These are phyloP conservation scores for Lepidochrysops patricia DNA, from an alignment of 2,888 invertebrate species.

Conservation along the genomic window DNA sequence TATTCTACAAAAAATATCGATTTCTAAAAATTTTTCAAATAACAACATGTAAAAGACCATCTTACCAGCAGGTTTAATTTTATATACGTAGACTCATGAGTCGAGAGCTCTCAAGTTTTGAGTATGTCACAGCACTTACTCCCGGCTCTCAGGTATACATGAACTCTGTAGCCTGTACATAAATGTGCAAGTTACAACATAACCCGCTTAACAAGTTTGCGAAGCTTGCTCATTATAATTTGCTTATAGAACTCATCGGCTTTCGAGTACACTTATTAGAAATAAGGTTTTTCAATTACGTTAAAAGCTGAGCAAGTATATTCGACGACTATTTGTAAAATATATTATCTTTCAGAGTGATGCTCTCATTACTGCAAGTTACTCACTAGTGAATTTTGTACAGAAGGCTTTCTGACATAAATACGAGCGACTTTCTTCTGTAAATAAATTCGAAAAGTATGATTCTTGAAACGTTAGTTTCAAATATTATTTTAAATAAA, in stretches of 20 bases:
- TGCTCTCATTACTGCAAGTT: neutral
- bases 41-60: neutral
- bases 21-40: too few relatives aligned
- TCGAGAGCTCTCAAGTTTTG: neutral
- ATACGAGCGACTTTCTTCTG: neutral
- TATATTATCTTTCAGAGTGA: neutral
- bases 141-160: neutral
- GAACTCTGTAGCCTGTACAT: neutral
- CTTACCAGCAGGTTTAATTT: neutral
- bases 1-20: too few relatives aligned
- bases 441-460: too few relatives aligned
- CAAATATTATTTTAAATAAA: too few relatives aligned
- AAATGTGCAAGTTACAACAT: constrained; percentile 9
- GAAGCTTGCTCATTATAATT: constrained; percentile 8
- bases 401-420: neutral
- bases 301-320: neutral
- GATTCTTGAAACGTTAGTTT: too few relatives aligned
- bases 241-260: neutral
- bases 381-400: neutral
- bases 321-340: neutral
- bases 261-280: neutral
- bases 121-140: constrained; percentile 4
- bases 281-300: neutral
- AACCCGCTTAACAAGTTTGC: neutral
- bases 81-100: neutral